A percentile compares a stretch with the other conserved stretches of the same genome.
Evolutionary conservation across 2,888 invertebrate genomes (phyloP).

Genomic region (Drosophila algonquin): DNA sequence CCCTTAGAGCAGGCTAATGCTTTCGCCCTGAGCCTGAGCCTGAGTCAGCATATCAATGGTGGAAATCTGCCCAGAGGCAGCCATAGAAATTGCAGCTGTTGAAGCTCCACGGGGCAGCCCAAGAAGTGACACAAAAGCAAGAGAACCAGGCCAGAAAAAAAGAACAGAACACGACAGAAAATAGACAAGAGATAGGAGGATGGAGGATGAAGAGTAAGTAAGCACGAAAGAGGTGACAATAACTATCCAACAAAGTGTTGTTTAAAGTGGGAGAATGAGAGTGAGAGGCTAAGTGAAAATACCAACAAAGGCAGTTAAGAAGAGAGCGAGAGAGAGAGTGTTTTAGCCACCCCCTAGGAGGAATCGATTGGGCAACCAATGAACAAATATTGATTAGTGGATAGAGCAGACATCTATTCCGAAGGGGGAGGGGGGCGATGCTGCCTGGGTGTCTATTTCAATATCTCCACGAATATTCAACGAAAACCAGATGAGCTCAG

Average conservation of each 20-base stretch:
- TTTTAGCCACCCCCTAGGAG: neutral
- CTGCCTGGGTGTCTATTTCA: constrained; percentile 21
- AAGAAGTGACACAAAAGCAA: constrained; percentile 57
- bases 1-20: constrained; percentile 31
- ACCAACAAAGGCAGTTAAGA: constrained; percentile 36
- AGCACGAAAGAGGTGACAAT: constrained; percentile 38
- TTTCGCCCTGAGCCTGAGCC: constrained; percentile 5
- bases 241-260: constrained; percentile 42
- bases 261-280: constrained; percentile 14
- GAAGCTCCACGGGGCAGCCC: constrained; percentile 49
- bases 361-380: constrained; percentile 30
- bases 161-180: neutral
- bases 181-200: neutral
- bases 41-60: constrained; percentile 47
- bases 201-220: constrained; percentile 31
- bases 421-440: neutral
- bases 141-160: constrained; percentile 60
- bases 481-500: constrained; percentile 25
- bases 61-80: constrained; percentile 44
- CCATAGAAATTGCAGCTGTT: constrained; percentile 54
- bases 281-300: constrained; percentile 24
- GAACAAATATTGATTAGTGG: constrained; percentile 46
- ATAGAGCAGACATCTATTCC: too few relatives aligned
- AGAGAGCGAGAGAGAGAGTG: too few relatives aligned
- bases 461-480: constrained; percentile 47